These are phyloP conservation scores for Gymnarchus niloticus DNA, from an alignment of 2,113 vertebrate genomes.

Conservation along the genomic window DNA sequence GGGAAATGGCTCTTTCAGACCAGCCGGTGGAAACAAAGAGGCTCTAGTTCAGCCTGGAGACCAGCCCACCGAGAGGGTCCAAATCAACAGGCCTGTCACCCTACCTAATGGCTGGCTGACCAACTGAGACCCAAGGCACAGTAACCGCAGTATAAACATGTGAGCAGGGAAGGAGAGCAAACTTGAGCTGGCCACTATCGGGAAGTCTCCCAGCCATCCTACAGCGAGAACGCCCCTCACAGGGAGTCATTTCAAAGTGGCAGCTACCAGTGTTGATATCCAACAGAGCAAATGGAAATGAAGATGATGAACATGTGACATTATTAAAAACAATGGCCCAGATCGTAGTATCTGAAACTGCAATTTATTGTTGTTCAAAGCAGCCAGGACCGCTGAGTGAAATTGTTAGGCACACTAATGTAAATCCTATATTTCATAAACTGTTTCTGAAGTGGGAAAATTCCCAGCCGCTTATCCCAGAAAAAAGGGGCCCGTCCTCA, in stretches of 20 bases:
- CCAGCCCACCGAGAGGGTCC: not conserved
- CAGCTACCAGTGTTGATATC: not conserved
- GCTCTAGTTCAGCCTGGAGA: not conserved
- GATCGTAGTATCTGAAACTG: not conserved
- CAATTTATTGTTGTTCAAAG: not conserved
- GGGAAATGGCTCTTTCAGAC: not conserved
- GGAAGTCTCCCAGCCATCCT: not conserved
- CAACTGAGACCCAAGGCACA: not conserved
- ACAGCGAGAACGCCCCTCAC: not conserved
- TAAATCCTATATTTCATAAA: not conserved
- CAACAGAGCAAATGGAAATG: not conserved
- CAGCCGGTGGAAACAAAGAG: not conserved
- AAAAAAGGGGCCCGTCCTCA: not conserved
- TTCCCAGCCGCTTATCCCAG: not conserved
- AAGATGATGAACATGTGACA: not conserved
- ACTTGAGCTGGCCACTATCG: not conserved
- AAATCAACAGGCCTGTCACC: not conserved
- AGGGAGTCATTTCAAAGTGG: not conserved
- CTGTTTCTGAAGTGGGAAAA: not conserved
- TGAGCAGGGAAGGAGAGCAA: not conserved
- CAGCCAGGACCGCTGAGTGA: not conserved
- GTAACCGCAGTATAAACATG: not conserved
- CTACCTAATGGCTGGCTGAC: not conserved
- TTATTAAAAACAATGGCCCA: not conserved
- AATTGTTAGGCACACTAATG: not conserved